Evolutionary conservation across 2,797 vertebrate species (phyloP).

Genomic region (Eurystomus glaucurus): DNA sequence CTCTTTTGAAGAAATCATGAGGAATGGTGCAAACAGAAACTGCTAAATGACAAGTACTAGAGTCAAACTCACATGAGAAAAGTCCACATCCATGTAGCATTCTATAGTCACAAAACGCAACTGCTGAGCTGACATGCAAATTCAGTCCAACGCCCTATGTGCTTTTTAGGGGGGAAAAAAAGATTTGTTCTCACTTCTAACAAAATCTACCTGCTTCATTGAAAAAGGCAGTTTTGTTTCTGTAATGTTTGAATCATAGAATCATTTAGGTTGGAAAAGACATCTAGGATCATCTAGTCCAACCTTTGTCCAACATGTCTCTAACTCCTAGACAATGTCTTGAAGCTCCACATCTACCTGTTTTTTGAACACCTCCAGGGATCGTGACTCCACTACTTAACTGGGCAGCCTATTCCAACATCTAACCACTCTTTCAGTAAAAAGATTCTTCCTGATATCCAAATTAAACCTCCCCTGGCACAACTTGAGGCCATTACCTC

Average conservation of each 20-base stretch:
- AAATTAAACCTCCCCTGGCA: too few species aligned
- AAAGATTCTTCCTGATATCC: too few species aligned
- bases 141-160: neutral
- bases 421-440: too few species aligned
- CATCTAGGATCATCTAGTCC: too few species aligned
- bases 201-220: neutral
- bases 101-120: neutral
- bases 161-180: neutral
- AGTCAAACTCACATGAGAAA: neutral
- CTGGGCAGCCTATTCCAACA: too few species aligned
- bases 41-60: neutral
- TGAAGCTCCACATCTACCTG: too few species aligned
- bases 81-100: neutral
- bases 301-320: too few species aligned
- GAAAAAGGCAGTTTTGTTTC: neutral
- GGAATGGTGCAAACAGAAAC: neutral
- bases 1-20: slow-evolving; percentile 6
- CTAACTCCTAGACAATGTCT: too few species aligned
- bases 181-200: neutral
- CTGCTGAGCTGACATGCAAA: accelerated
- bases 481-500: too few species aligned
- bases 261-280: too few species aligned
- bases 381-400: too few species aligned
- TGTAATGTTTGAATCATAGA: neutral
- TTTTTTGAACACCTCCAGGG: too few species aligned